phyloP scores from a whole-genome alignment of 2,113 vertebrate species.

The Hippoglossus stenolepis region DNA sequence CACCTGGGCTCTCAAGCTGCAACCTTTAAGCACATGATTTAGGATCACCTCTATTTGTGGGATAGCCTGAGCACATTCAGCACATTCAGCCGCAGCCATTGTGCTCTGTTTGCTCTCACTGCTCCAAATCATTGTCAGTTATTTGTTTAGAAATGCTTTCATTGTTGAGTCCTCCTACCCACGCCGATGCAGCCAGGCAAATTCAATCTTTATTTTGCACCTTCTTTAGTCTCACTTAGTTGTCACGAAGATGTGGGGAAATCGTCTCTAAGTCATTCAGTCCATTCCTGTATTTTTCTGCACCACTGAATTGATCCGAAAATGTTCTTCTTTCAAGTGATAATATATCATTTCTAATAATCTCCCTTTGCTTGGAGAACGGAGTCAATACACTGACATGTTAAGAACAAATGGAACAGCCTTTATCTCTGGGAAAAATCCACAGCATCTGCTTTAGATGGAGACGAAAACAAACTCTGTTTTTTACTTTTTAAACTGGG shows the following conservation, averaged over 20 bases:
- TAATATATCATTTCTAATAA: conserved; percentile 77
- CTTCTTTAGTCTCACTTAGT: conserved; percentile 73
- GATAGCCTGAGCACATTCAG: conserved; percentile 66
- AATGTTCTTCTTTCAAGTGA: conserved; percentile 62
- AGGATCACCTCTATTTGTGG: conserved; percentile 72
- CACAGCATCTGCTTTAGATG: conserved; percentile 70
- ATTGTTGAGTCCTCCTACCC: conserved; percentile 56
- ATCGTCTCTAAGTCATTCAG: conserved; percentile 64
- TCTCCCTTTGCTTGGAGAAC: conserved; percentile 71
- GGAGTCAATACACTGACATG: conserved; percentile 80
- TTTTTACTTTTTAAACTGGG: conserved; percentile 65
- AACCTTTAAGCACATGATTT: conserved; percentile 78
- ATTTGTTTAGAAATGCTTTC: conserved; percentile 65
- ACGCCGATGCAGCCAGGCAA: conserved; percentile 54
- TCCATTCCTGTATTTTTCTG: conserved; percentile 64
- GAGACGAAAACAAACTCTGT: conserved; percentile 64
- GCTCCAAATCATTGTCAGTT: conserved; percentile 40
- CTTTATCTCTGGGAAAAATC: conserved; percentile 74
- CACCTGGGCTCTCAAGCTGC: conserved; percentile 78
- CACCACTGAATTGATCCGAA: conserved; percentile 74
- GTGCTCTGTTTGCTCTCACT: conserved; percentile 40
- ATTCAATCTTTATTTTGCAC: conserved; percentile 60
- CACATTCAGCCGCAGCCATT: conserved; percentile 62
- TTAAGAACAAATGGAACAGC: conserved; percentile 77
- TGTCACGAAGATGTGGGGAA: conserved; percentile 67